Evolutionary conservation across 2,113 vertebrate species (phyloP), one percentile per base, ranked within the genome.

Genomic region (Galbula dea): DNA sequence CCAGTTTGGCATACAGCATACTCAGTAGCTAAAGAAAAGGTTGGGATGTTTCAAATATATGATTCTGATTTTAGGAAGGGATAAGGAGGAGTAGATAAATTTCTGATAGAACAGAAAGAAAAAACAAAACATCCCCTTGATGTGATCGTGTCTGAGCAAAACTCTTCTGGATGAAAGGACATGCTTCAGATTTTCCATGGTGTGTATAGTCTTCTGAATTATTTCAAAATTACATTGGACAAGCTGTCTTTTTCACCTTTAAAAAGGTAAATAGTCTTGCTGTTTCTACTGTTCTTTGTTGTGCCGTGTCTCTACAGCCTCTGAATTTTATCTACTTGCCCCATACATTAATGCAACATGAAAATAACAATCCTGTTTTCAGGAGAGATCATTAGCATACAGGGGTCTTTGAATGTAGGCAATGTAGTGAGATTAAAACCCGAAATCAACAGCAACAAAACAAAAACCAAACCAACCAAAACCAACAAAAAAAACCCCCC

Each of bases 141-240:
- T 68, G 11, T 72, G 59, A 82, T 92, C 65, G 18, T 92, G 67
- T 92, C 86, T 58, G 85, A 94, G 65, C 91, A 88, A 74, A 88
- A 43, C 67, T 92, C 43, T 29, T 84, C 39, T 77, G 5, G 57
- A 13, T 74, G 46, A 89, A 80, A 52, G 59, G 74, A 63, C 16
- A 6, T 45, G 51, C 48, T 71, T 92, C 77, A 90, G 4, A 69
- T 89, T 96, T 97, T 93, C 85, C 77, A 27, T 88, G 32, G 6
- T 2, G 0, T 72, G 32, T 94, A 39, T 83, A 76, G 51, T 63
- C 23, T 15, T 90, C 66, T 88, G 51, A 90, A 95, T 92, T 90
- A 63, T 93, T 77, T 94, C 39, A 85, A n/a, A 91, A 91, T 78
- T 88, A 13, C 29, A 22, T 88, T 89, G 52, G 67, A 80, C 52